Conservation (phyloP, 2,797 vertebrate genomes). For the Chaetodon trifasciatus region DNA sequence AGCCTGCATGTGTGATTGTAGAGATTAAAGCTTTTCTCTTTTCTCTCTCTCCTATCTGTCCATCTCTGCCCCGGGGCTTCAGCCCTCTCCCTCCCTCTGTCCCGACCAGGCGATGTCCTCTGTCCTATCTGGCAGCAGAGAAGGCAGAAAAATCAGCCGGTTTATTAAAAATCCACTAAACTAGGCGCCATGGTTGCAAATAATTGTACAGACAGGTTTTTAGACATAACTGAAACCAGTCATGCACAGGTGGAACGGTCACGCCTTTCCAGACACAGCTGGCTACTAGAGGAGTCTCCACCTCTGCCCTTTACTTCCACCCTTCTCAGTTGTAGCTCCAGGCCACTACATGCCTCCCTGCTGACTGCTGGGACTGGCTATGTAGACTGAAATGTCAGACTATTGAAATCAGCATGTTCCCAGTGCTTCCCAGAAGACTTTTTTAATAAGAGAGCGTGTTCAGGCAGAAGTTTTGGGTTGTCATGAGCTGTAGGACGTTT, state of each 20-base stretch:
- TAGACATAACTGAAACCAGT: background rate
- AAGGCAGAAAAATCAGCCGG: background rate
- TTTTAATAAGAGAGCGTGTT: constrained; percentile 18
- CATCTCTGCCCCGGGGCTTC: constrained; percentile 68
- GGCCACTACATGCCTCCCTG: constrained; percentile 31
- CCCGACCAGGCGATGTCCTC: constrained; percentile 32
- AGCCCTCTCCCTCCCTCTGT: constrained; percentile 20
- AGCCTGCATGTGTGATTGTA: constrained; percentile 69
- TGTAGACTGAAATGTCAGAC: constrained; percentile 62
- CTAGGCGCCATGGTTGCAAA: background rate
- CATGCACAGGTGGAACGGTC: background rate
- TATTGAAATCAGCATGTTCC: constrained; percentile 60
- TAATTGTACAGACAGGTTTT: background rate
- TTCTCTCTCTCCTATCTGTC: constrained; percentile 39
- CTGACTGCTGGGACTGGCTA: constrained; percentile 41
- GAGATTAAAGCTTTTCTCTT: constrained; percentile 80
- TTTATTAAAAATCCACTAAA: background rate
- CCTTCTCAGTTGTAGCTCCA: constrained; percentile 11
- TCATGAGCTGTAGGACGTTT: constrained; percentile 2
- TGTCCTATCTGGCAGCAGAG: constrained; percentile 1
- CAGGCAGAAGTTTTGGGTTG: constrained; percentile 11
- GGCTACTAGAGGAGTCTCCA: constrained; percentile 20
- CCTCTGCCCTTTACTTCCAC: constrained; percentile 29
- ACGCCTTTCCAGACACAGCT: constrained; percentile 15
- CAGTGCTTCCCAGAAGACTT: constrained; percentile 4